Base-by-base conservation (phyloP, 2,888 invertebrate genomes). In the Leptopilina myrica region DNA sequence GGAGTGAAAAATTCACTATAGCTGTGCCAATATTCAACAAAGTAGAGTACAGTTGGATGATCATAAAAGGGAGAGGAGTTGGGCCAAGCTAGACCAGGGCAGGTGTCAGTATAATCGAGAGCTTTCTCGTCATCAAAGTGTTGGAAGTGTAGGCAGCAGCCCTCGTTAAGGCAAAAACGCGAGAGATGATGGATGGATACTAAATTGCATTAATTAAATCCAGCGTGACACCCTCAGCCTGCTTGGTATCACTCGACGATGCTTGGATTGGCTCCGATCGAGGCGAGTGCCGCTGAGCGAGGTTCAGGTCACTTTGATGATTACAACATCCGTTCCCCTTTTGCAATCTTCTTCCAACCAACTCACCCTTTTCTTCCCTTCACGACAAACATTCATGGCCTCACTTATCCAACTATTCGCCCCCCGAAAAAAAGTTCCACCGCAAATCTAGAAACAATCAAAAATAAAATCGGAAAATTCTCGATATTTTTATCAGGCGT, bases 131-230 rank as follows among this genome's bases (percentile, higher is more conserved):
- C 88, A 86, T 89, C 88, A 88, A 90, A 89, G 90, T 88, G 76
- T 80, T 80, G 76, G 76, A 80, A 43, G 79, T 64, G 79, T 64
- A 78, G 76, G 78, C 65, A 78, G 84, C 83, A 81, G 86, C 85
- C 88, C 90, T 91, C 89, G 90, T 91, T 90, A 90, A 88, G 85
- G 88, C 89, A 90, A 91, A 90, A 90, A 90, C 88, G 89, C 87
- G 87, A 87, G 87, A 89, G 90, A 91, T 91, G 91, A 91, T 91
- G 90, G 91, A 91, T 91, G 91, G 90, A 89, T 89, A 89, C 88
- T 90, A 90, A 91, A 91, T 91, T 91, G 90, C 90, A 90, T 91
- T 91, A 90, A 91, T 91, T 91, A 91, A 90, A 90, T 91, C 88
- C 89, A 90, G 86, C 90, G 90, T 91, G 90, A 90, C 89, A 89